Evolutionary conservation across 2,888 invertebrate species (phyloP), one percentile per base, ranked within the genome.

Genomic region (Encarsia formosa): DNA sequence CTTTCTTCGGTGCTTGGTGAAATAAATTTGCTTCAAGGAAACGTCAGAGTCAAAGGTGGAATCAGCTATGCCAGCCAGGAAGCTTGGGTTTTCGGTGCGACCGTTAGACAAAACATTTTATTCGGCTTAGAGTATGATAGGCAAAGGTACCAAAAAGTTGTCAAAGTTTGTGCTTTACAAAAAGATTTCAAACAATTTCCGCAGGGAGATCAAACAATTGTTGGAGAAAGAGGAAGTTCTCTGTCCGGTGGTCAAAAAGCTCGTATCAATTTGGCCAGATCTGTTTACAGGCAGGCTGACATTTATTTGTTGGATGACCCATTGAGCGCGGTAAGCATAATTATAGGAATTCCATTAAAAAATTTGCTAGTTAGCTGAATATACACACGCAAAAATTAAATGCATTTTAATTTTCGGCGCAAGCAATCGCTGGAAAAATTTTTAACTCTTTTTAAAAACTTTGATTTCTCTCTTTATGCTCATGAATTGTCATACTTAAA

Each of bases 271-370:
- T 88, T 0, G 40, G 89, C 88, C 0, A 78, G 90, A 65, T 81
- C 87, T 4, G 77, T 90, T 35, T 91, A 90, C 66, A 81, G 84
- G 64, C 81, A 87, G 61, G 87, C 88, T 1, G 90, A 91, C 63
- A 81, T 91, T 43, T 91, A 89, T 63, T 74, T 91, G 37, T 69
- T 91, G 47, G 90, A 91, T 63, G 91, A 91, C 73, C 91, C 91
- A 0, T 73, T 91, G 22, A 87, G 88, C 22, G 89, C 90, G 1
- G 88, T 71, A 46, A 62, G 63, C 35, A 26, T 20, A n/a, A n/a
- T n/a, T n/a, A n/a, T n/a, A n/a, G n/a, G n/a, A n/a, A n/a, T n/a
- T n/a, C n/a, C n/a, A n/a, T n/a, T n/a, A n/a, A n/a, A n/a, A n/a
- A n/a, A n/a, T n/a, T n/a, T n/a, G n/a, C n/a, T n/a, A n/a, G n/a